Percentiles rank a stretch among this genome's conserved stretches.
Conservation (phyloP, 2,888 invertebrate species). For the Ptilodon capucinus region DNA sequence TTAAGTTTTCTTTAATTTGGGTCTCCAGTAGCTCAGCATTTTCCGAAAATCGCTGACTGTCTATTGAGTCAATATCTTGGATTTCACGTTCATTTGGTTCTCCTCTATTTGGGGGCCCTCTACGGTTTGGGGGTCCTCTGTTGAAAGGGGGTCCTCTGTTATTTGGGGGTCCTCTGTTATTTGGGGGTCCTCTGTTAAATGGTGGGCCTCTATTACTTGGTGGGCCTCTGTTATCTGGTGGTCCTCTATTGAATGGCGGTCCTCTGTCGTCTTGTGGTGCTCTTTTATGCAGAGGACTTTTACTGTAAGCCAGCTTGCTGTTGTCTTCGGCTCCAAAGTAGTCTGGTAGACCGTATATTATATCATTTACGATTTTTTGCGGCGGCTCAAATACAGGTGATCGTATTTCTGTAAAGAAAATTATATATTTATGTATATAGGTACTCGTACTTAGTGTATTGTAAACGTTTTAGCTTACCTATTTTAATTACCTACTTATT, state of each 20-base stretch:
- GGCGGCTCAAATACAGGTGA: constrained; percentile 20
- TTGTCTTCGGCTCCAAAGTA: constrained; percentile 11
- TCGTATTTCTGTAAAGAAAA: background rate
- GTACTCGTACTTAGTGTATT: too few species aligned
- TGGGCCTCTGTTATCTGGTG: constrained; percentile 13
- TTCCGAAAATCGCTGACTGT: background rate
- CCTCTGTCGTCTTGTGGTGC: constrained; percentile 6
- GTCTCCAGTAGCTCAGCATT: background rate
- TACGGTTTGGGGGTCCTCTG: constrained; percentile 11
- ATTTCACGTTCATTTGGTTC: constrained; percentile 9
- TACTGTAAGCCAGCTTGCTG: constrained; percentile 5
- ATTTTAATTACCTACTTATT: too few species aligned
- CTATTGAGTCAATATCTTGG: background rate
- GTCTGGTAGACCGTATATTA: constrained; percentile 13
- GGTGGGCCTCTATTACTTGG: constrained; percentile 11
- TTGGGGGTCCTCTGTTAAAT: constrained; percentile 5
- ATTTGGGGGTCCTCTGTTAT: constrained; percentile 12
- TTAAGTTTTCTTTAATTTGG: background rate
- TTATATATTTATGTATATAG: too few species aligned
- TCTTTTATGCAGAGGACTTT: constrained; percentile 10
- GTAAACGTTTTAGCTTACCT: too few species aligned
- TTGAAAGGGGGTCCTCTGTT: constrained; percentile 15
- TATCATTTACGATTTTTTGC: background rate
- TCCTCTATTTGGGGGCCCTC: constrained; percentile 12
- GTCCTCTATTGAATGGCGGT: constrained; percentile 1